Percentiles rank a stretch among this genome's conserved stretches.
Conservation (phyloP, 2,888 invertebrate genomes). For the Timema podura region DNA sequence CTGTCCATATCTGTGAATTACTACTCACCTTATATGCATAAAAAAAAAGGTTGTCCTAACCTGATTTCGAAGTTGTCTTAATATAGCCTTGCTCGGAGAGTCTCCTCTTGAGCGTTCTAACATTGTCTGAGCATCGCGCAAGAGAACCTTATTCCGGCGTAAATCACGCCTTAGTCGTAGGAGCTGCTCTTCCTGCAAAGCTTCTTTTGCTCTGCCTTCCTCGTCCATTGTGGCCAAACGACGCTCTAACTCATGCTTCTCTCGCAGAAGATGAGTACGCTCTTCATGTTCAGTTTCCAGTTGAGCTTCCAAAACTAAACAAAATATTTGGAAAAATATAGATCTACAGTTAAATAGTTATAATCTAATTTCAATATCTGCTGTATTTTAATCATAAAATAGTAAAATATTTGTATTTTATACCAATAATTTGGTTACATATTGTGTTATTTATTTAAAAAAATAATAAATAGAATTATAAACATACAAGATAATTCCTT, state of each 20-base stretch:
- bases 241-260: conserved; percentile 88
- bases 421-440: too few species aligned
- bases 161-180: conserved; percentile 79
- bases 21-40: too few species aligned
- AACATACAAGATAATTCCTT: too few species aligned
- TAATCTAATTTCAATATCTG: background rate
- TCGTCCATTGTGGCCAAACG: conserved; percentile 76
- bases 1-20: too few species aligned
- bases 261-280: conserved; percentile 76
- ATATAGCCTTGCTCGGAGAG: conserved; percentile 72
- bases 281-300: conserved; percentile 92
- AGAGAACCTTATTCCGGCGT: conserved; percentile 81
- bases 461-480: too few species aligned
- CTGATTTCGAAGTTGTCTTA: conserved; percentile 74
- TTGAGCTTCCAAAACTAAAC: conserved; percentile 62
- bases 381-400: background rate
- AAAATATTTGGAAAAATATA: conserved; percentile 2
- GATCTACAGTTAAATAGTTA: conserved; percentile 14
- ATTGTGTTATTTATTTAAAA: too few species aligned
- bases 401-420: background rate
- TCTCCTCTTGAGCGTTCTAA: conserved; percentile 84
- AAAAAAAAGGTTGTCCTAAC: too few species aligned
- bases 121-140: conserved; percentile 89
- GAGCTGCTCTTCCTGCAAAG: conserved; percentile 66
- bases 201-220: conserved; percentile 62